A percentile compares a stretch with the other conserved stretches of the same genome.
These are phyloP conservation scores for Phataginus tetradactyla DNA, from an alignment of 2,797 vertebrate species.

Conservation along the genomic window DNA sequence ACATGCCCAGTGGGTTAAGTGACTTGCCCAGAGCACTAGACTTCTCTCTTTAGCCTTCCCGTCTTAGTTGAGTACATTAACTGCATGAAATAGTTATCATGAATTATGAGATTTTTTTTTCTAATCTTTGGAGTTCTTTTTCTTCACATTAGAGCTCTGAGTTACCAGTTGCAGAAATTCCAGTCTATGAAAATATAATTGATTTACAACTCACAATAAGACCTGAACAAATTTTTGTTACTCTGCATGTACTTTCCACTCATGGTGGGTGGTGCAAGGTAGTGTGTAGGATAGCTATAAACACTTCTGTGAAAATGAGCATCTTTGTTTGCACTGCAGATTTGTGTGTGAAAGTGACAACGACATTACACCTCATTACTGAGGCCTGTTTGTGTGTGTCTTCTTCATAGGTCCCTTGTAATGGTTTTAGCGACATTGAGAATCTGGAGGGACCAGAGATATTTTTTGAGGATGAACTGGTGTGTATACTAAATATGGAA, in stretches of 20 bases:
- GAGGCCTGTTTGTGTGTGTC: constrained; percentile 23
- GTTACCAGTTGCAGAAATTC: neutral
- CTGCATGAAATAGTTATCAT: neutral
- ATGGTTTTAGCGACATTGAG: constrained; percentile 98
- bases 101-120: neutral
- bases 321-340: neutral
- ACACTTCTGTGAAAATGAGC: neutral
- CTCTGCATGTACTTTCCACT: neutral
- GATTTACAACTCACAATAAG: neutral
- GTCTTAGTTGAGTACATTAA: neutral
- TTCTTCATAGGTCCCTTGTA: constrained; percentile 93
- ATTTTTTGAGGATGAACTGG: constrained; percentile 98
- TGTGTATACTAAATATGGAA: constrained; percentile 95
- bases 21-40: neutral
- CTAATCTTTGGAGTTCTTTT: neutral
- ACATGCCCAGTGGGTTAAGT: neutral
- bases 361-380: neutral
- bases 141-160: neutral
- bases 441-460: constrained; percentile 95
- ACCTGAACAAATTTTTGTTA: neutral
- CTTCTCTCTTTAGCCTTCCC: neutral
- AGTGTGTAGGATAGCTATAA: neutral
- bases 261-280: neutral
- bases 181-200: neutral
- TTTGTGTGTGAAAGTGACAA: neutral